Percentiles rank a stretch among this genome's conserved stretches.
phyloP scores from a whole-genome alignment of 2,888 invertebrate species.

The Aspidiotus rigidus region DNA sequence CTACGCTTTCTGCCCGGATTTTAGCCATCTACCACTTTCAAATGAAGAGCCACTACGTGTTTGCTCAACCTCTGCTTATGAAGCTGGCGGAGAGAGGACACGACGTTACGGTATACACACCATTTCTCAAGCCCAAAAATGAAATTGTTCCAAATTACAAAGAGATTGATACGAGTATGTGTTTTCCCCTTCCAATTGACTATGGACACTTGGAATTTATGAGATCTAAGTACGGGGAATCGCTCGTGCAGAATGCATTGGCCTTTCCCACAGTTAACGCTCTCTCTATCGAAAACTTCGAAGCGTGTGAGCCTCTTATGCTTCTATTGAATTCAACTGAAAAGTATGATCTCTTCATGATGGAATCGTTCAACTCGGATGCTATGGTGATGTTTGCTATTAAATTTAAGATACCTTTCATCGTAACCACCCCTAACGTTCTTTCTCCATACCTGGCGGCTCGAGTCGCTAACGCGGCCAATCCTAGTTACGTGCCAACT shows the following conservation, averaged over 20 bases:
- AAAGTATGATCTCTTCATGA: constrained; percentile 25
- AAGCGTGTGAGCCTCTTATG: not conserved
- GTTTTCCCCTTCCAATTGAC: not conserved
- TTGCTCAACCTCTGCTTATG: constrained; percentile 33
- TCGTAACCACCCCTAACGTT: constrained; percentile 7
- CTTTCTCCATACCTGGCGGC: constrained; percentile 8
- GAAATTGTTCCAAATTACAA: not conserved
- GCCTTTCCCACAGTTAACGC: not conserved
- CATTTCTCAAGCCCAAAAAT: constrained; percentile 21
- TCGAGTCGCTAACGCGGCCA: not conserved
- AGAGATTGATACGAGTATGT: not conserved
- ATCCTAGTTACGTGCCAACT: constrained; percentile 39
- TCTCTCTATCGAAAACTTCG: not conserved
- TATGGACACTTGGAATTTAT: not conserved
- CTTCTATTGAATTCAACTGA: not conserved
- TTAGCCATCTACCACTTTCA: constrained; percentile 16
- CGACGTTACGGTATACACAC: constrained; percentile 3
- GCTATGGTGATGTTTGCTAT: constrained; percentile 12
- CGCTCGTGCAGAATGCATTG: not conserved
- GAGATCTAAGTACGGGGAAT: not conserved
- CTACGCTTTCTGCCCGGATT: too few species aligned
- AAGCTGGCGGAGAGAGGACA: constrained; percentile 15
- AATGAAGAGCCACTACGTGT: constrained; percentile 37
- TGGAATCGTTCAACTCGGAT: constrained; percentile 27
- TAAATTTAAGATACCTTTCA: constrained; percentile 18